Base-by-base conservation (phyloP, 2,113 vertebrate species). In the Leptobrachium ailaonicum region DNA sequence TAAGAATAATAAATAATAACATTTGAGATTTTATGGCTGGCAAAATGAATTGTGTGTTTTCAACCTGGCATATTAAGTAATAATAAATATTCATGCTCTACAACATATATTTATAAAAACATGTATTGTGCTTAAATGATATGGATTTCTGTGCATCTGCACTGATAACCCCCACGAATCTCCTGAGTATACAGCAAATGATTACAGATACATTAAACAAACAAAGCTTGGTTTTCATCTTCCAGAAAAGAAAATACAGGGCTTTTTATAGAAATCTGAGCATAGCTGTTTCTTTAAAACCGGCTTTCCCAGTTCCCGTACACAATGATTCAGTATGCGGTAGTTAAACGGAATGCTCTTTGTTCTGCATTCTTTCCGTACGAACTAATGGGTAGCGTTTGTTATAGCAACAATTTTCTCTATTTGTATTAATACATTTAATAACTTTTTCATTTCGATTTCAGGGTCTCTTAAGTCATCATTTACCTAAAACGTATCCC, bases 221-320 rank as follows among this genome's bases (percentile, higher is more conserved):
- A 79, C 77, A 79, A 66, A 66, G 70, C 60, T 79, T 66, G 50
- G 63, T 41, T 13, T 73, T 32, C 20, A 32, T 32, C 20, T 32
- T 32, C 20, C 20, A 32, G 20, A 32, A 32, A 32, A 32, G 20
- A 32, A 32, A 32, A 32, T 32, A 32, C 20, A 32, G 20, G 20
- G 20, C 20, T 32, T 32, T 32, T 32, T 1, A 32, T 32, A 32
- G 20, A 32, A 32, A 32, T 47, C n/a, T 58, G 12, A 41, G 20
- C 76, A 71, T 79, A 53, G 70, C 45, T 79, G 58, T 58, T 40
- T 73, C 62, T 53, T 40, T 44, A 73, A 79, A 79, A 79, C 70
- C 70, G 42, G 77, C 32, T 62, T 66, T 50, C 64, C 77, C 73
- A 14, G 62, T 79, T 79, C 50, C 20, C 4, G 67, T 2, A 54